A percentile compares a stretch with the other conserved stretches of the same genome.
Evolutionary conservation across 2,797 vertebrate genomes (phyloP).

Genomic region (Betta splendens): DNA sequence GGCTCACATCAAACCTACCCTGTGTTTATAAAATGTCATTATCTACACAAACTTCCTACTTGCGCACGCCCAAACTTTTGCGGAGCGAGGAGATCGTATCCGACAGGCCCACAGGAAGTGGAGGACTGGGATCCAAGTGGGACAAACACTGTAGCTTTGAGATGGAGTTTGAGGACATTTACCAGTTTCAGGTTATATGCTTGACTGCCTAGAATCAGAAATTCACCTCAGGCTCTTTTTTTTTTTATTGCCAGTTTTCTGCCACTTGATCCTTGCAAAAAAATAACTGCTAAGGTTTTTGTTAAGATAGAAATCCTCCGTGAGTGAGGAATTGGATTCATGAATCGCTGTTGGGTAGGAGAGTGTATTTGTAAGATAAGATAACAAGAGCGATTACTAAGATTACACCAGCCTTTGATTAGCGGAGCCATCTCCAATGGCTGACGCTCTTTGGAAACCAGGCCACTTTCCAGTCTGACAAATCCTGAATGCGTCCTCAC

Average conservation of each 20-base stretch:
- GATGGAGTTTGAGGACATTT: constrained; percentile 29
- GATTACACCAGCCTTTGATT: constrained; percentile 50
- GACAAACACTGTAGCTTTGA: constrained; percentile 38
- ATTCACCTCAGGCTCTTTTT: constrained; percentile 23
- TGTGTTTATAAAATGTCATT: constrained; percentile 63
- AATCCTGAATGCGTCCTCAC: constrained; percentile 21
- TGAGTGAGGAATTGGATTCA: constrained; percentile 39
- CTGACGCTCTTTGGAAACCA: constrained; percentile 27
- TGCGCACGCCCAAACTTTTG: constrained; percentile 38
- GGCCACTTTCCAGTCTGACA: constrained; percentile 3
- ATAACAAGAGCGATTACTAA: constrained; percentile 50
- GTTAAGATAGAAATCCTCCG: constrained; percentile 41
- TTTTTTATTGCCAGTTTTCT: constrained; percentile 40
- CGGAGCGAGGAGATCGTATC: constrained; percentile 58
- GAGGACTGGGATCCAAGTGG: constrained; percentile 52
- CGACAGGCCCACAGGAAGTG: constrained; percentile 55
- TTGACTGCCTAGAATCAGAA: constrained; percentile 25
- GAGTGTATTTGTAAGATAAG: constrained; percentile 70
- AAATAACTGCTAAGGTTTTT: constrained; percentile 19
- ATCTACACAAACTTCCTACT: constrained; percentile 51
- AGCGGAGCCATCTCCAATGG: constrained; percentile 33
- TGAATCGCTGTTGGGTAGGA: constrained; percentile 43
- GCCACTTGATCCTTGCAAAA: constrained; percentile 15
- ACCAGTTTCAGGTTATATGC: constrained; percentile 34
- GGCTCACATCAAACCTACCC: constrained; percentile 59